Conservation (phyloP, 2,888 invertebrate genomes). For the Monochamus alternatus region DNA sequence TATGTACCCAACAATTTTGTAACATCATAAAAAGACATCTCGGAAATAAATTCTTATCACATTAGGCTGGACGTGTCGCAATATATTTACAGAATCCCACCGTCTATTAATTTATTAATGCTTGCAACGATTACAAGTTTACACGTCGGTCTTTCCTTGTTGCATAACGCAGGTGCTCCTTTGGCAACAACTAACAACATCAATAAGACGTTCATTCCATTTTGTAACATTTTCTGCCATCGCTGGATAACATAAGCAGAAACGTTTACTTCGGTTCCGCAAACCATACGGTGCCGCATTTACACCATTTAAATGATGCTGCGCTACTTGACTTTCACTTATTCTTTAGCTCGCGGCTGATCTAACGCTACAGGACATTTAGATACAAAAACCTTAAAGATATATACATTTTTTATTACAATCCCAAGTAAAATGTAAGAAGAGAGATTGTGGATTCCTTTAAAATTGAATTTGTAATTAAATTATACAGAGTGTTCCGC, state of each 20-base stretch:
- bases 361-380: conserved; percentile 30
- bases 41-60: neutral
- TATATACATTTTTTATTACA: too few relatives aligned
- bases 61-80: neutral
- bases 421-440: too few relatives aligned
- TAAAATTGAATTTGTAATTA: too few relatives aligned
- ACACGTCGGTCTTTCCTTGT: conserved; percentile 15
- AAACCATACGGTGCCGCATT: conserved; percentile 6
- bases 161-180: conserved; percentile 14
- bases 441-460: too few relatives aligned
- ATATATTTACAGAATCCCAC: neutral
- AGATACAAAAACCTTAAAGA: conserved; percentile 43
- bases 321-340: conserved; percentile 34
- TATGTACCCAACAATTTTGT: neutral
- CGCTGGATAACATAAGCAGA: neutral
- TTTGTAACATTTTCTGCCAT: conserved; percentile 25
- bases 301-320: conserved; percentile 3
- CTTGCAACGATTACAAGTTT: conserved; percentile 1
- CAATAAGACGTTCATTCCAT: conserved; percentile 14
- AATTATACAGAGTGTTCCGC: too few relatives aligned
- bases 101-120: neutral
- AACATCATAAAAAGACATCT: neutral
- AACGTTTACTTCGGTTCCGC: conserved; percentile 26
- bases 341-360: conserved; percentile 15
- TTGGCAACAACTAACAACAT: conserved; percentile 25